Conservation (phyloP, 1,140 invertebrate species). For the Colletes gigas region DNA sequence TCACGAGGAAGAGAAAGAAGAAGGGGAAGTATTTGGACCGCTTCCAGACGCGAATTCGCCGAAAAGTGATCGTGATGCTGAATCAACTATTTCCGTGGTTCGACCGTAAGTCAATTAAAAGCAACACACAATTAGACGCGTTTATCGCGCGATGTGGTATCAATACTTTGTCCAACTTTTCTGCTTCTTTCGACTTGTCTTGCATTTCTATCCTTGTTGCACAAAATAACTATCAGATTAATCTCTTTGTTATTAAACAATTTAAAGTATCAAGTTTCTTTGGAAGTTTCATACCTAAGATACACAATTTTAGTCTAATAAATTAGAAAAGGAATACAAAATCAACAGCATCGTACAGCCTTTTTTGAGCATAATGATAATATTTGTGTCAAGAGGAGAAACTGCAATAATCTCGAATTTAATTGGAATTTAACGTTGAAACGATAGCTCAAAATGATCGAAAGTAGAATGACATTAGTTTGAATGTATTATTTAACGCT, state of each 20-base stretch:
- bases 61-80: neutral
- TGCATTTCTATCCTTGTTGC: too few relatives aligned
- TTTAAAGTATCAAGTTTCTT: too few relatives aligned
- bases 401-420: neutral
- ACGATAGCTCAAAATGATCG: neutral
- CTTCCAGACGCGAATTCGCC: neutral
- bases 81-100: neutral
- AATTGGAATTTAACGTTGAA: neutral
- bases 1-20: neutral
- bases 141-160: too few relatives aligned
- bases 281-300: too few relatives aligned
- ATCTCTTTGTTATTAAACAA: too few relatives aligned
- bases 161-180: neutral
- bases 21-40: slow-evolving; percentile 11
- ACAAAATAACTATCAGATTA: too few relatives aligned
- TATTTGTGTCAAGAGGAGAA: too few relatives aligned
- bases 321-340: too few relatives aligned
- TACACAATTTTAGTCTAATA: too few relatives aligned
- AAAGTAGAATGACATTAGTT: neutral
- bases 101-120: slow-evolving; percentile 25
- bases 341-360: too few relatives aligned
- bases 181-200: too few relatives aligned
- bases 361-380: too few relatives aligned
- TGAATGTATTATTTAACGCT: slow-evolving; percentile 28
- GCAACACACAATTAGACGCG: neutral